A percentile compares a stretch with the other conserved stretches of the same genome.
Conservation (phyloP, 2,888 invertebrate species). For the Agriopis aurantiaria region DNA sequence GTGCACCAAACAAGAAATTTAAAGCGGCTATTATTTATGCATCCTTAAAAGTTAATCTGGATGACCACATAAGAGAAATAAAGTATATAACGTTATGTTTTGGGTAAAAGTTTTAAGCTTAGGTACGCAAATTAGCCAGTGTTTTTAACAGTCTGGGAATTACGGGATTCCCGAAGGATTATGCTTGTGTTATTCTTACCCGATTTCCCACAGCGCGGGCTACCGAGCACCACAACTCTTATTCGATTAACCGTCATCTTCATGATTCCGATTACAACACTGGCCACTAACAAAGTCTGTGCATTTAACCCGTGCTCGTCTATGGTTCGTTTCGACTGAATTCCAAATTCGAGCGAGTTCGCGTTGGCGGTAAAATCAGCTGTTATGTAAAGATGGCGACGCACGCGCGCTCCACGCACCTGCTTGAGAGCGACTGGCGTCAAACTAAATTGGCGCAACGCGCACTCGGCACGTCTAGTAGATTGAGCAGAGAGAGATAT, state of each 20-base stretch:
- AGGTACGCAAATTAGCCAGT: conserved; percentile 49
- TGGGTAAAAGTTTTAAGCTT: conserved; percentile 11
- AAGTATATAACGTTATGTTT: conserved; percentile 19
- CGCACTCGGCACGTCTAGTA: conserved; percentile 70
- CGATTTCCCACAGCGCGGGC: conserved; percentile 91
- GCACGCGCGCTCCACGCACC: conserved; percentile 82
- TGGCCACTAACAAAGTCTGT: conserved; percentile 51
- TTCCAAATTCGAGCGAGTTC: conserved; percentile 59
- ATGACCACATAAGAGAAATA: conserved; percentile 41
- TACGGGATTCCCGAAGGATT: conserved; percentile 31
- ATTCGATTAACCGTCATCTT: conserved; percentile 93
- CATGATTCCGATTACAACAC: conserved; percentile 71
- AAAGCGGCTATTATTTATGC: conserved; percentile 56
- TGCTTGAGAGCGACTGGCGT: conserved; percentile 81
- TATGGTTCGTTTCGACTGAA: conserved; percentile 47
- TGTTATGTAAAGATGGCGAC: conserved; percentile 70
- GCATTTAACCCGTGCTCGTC: conserved; percentile 56
- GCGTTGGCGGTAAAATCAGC: conserved; percentile 75
- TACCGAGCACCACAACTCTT: conserved; percentile 92
- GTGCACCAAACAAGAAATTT: conserved; percentile 55
- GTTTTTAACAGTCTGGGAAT: conserved; percentile 43
- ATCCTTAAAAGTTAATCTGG: conserved; percentile 61
- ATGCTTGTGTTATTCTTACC: conserved; percentile 82
- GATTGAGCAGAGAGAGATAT: conserved; percentile 62
- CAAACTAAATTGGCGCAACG: conserved; percentile 79